phyloP scores from a whole-genome alignment of 2,113 vertebrate species.

The Pangasianodon gigas region DNA sequence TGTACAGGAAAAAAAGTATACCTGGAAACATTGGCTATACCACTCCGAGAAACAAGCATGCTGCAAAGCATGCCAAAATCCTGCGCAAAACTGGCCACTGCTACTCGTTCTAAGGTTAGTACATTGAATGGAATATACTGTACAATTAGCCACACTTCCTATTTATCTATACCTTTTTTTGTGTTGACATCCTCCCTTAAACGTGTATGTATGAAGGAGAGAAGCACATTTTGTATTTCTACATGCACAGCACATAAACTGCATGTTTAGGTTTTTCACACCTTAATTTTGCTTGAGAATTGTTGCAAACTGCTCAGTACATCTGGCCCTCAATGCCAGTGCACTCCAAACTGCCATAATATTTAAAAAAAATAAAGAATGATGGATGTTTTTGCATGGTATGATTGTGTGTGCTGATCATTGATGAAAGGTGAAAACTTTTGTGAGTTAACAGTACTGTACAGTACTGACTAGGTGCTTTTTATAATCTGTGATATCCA shows the following conservation, averaged over 20 bases:
- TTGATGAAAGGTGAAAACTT: constrained; percentile 67
- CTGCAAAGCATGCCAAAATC: background rate
- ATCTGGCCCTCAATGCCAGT: background rate
- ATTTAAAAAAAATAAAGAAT: too few species aligned
- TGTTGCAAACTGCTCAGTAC: background rate
- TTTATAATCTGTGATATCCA: constrained; percentile 59
- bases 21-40: background rate
- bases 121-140: background rate
- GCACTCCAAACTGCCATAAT: background rate
- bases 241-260: background rate
- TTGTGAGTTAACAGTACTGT: constrained; percentile 70
- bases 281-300: background rate
- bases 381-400: constrained; percentile 63
- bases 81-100: background rate
- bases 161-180: background rate
- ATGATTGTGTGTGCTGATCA: constrained; percentile 69
- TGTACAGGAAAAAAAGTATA: background rate
- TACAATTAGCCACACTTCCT: background rate
- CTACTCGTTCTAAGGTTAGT: background rate
- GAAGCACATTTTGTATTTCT: background rate
- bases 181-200: background rate
- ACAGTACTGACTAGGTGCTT: constrained; percentile 68
- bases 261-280: background rate
- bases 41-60: background rate
- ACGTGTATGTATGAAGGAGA: background rate